Evolutionary conservation across 2,113 vertebrate species (phyloP).

Genomic region (Oreochromis niloticus): DNA sequence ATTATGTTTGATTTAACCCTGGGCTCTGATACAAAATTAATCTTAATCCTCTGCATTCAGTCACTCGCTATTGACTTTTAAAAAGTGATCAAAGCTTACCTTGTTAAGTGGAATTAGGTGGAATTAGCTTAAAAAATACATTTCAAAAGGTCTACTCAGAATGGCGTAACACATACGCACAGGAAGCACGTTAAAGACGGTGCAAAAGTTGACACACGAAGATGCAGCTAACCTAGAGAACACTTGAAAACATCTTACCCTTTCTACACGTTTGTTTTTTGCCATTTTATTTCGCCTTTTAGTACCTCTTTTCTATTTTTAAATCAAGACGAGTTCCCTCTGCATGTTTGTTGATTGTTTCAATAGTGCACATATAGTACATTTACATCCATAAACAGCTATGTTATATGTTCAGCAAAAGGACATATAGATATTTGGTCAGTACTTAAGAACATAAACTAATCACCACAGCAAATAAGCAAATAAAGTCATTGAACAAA

Average conservation of each 20-base stretch:
- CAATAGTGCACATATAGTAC: not conserved
- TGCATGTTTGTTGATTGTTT: not conserved
- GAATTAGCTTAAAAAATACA: conserved; percentile 43
- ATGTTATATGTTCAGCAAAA: not conserved
- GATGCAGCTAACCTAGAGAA: not conserved
- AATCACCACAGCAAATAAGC: not conserved
- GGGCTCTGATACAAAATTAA: conserved; percentile 12
- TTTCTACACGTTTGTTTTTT: not conserved
- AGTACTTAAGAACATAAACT: not conserved
- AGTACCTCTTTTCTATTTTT: not conserved
- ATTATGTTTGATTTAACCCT: not conserved
- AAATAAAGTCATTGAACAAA: not conserved
- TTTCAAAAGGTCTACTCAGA: conserved; percentile 43
- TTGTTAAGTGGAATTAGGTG: conserved; percentile 52
- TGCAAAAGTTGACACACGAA: not conserved
- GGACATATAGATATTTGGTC: not conserved
- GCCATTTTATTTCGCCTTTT: not conserved
- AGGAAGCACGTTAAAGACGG: not conserved
- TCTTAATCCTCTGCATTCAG: conserved; percentile 48
- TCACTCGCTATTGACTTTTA: conserved; percentile 58
- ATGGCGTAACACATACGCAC: not conserved
- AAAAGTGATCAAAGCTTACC: conserved; percentile 56
- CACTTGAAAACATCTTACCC: not conserved
- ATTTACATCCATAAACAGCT: not conserved
- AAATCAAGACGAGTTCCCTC: not conserved